Evolutionary conservation across 37 sponge, comb jelly and placozoan genomes (phyloP).

Genomic region (Ianthella basta): DNA sequence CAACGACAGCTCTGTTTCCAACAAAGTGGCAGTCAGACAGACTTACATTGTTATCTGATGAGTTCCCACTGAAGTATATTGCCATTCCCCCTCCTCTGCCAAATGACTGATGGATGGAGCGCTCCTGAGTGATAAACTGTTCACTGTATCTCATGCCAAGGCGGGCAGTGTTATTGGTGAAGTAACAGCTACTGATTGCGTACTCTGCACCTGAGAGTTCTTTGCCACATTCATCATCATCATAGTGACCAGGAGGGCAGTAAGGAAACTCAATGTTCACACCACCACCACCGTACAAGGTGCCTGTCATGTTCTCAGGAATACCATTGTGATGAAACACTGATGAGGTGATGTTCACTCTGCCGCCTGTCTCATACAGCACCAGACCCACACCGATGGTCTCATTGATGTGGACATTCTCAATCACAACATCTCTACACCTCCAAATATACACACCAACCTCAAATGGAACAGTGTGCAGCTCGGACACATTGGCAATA

Average conservation of each 20-base stretch:
- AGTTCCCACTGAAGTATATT: constrained; percentile 15
- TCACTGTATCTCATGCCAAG: neutral
- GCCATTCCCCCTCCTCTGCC: constrained; percentile 38
- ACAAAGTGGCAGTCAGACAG: neutral
- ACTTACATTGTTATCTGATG: neutral
- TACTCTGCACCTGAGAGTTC: neutral
- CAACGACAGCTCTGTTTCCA: constrained; percentile 8
- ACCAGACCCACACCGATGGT: neutral
- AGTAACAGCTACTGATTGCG: neutral
- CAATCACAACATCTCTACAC: too few species aligned
- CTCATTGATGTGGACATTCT: too few species aligned
- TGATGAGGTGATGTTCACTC: neutral
- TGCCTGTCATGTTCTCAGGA: too few species aligned
- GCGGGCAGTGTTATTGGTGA: constrained; percentile 1
- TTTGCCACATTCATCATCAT: neutral
- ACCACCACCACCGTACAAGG: constrained; percentile 16
- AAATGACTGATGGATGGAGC: constrained; percentile 15
- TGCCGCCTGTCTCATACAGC: neutral
- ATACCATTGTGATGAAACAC: neutral
- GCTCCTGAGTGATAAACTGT: neutral
- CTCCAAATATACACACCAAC: too few species aligned
- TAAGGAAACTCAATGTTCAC: constrained; percentile 11
- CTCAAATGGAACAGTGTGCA: too few species aligned
- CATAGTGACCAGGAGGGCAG: constrained; percentile 1
- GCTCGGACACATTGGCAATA: too few species aligned